Base-by-base conservation (phyloP, 2,888 invertebrate genomes). In the Polyommatus iphigenia region DNA sequence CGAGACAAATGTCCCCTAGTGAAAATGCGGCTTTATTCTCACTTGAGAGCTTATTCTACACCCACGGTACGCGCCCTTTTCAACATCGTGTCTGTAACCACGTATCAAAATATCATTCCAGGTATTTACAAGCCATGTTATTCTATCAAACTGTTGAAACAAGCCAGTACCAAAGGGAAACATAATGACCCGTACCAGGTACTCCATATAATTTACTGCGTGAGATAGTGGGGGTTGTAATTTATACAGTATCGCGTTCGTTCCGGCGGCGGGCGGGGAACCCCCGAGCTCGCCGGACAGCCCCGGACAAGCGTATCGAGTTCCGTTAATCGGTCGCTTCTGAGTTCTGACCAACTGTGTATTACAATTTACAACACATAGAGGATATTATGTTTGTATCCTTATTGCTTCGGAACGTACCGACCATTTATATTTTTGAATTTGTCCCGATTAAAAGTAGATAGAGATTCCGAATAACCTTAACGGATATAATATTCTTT, bases 121-220 rank as follows among this genome's bases (percentile, higher is more conserved):
- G 46, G 46, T 46, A 10, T 46, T 46, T 13, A 46, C 46, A 13
- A 41, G 41, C 50, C 4, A 15, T 15, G 15, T 13, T 54, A 54
- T 54, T 50, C 54, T 54, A 18, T 29, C 54, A 67, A 32, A 67
- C 2, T 15, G 29, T 62, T 13, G 24, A 18, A 29, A 67, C 0
- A 32, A 67, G 15, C 67, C 67, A 67, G 67, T 18, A 2, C 32
- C 67, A 32, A 32, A 32, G 67, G 67, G 29, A 29, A 67, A 67
- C 67, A 67, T 32, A 67, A 67, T 62, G 62, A 4, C 20, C 62
- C 29, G 67, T 24, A 24, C 29, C 67, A 67, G 67, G 67, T 67
- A 67, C 15, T 67, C 67, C 6, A 18, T 67, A 18, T 32, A 67
- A 67, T 67, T 67, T 67, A 67, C 67, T 67, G 67, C 67, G 67